Evolutionary conservation across 1,140 invertebrate species (phyloP).

Genomic region (Eriocheir sinensis): DNA sequence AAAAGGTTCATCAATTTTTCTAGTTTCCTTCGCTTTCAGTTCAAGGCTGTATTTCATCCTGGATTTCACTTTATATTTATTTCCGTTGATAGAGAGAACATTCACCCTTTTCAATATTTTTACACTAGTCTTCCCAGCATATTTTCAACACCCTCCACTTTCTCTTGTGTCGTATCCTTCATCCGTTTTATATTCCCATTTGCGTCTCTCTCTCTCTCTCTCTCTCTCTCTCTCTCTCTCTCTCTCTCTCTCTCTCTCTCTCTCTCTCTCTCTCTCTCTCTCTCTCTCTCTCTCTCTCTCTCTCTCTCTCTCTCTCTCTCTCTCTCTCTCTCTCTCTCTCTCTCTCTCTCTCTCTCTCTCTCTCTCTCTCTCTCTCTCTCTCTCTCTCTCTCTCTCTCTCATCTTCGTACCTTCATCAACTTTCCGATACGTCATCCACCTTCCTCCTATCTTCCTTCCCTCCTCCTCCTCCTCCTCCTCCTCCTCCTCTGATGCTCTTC

Average conservation of each 20-base stretch:
- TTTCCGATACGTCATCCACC: too few relatives aligned
- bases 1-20: too few relatives aligned
- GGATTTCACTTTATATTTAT: too few relatives aligned
- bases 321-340: conserved; percentile 48
- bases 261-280: not conserved
- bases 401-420: not conserved
- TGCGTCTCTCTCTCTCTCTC: not conserved
- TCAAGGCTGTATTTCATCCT: too few relatives aligned
- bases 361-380: conserved; percentile 29
- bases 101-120: too few relatives aligned
- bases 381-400: not conserved
- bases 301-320: conserved; percentile 40
- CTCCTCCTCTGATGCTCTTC: too few relatives aligned
- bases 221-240: not conserved
- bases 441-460: too few relatives aligned
- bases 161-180: not conserved
- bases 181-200: not conserved
- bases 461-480: too few relatives aligned
- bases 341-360: conserved; percentile 17
- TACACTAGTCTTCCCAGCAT: too few relatives aligned
- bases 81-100: too few relatives aligned
- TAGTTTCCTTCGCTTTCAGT: too few relatives aligned
- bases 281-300: conserved; percentile 25
- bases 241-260: not conserved
- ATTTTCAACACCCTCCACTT: not conserved